These are phyloP conservation scores for Atherix ibis DNA, from an alignment of 2,888 invertebrate species.

Conservation along the genomic window DNA sequence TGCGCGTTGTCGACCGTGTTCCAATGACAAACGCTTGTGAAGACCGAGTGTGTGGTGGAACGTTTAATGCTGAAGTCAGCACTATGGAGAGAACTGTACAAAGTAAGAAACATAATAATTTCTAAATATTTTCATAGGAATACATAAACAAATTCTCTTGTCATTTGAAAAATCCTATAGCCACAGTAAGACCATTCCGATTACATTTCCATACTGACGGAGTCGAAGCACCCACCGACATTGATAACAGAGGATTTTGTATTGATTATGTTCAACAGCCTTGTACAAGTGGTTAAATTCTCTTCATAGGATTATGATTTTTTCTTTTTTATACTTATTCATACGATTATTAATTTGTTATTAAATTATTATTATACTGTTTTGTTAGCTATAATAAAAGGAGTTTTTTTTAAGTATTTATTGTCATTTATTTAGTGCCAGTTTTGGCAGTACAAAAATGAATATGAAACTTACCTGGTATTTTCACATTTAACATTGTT, in stretches of 20 bases:
- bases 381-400: too few species aligned
- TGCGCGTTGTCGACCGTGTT: slow-evolving; percentile 33
- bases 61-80: slow-evolving; percentile 57
- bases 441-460: too few species aligned
- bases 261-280: slow-evolving; percentile 74
- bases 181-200: slow-evolving; percentile 65
- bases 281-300: slow-evolving; percentile 44
- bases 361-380: neutral
- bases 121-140: slow-evolving; percentile 1
- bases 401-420: too few species aligned
- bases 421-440: too few species aligned
- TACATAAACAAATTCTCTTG: neutral
- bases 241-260: slow-evolving; percentile 66
- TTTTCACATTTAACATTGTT: too few species aligned
- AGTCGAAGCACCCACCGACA: slow-evolving; percentile 56
- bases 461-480: too few species aligned
- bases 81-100: slow-evolving; percentile 50
- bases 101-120: slow-evolving; percentile 42
- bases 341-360: neutral
- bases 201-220: slow-evolving; percentile 64
- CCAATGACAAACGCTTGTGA: slow-evolving; percentile 48
- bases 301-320: neutral
- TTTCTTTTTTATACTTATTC: neutral
- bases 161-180: too few species aligned
- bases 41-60: slow-evolving; percentile 70